A percentile compares a stretch with the other conserved stretches of the same genome.
phyloP scores from a whole-genome alignment of 2,888 invertebrate species.

The Crepidodera aurea region DNA sequence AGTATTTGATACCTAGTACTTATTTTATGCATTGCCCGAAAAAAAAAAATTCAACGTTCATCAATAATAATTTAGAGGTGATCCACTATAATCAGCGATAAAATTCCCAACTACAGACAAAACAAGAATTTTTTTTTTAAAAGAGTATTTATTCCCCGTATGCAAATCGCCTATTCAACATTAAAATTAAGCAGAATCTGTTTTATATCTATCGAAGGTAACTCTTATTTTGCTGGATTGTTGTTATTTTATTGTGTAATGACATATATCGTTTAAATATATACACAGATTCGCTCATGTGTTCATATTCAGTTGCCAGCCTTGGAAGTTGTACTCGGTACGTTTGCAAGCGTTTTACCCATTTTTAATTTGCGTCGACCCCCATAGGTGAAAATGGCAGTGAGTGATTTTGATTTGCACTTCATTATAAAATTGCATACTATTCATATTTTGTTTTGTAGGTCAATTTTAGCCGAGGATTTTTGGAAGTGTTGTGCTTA shows the following conservation, averaged over 20 bases:
- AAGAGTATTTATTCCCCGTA: not conserved
- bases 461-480: constrained; percentile 16
- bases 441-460: constrained; percentile 19
- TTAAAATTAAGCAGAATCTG: constrained; percentile 3
- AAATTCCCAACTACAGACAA: no score
- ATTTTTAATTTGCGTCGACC: constrained; percentile 35
- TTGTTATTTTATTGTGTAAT: constrained; percentile 36
- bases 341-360: constrained; percentile 31
- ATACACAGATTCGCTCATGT: constrained; percentile 46
- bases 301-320: constrained; percentile 48
- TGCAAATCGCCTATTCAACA: constrained; percentile 14
- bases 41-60: no score
- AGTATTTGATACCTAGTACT: no score
- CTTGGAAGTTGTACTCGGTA: constrained; percentile 49
- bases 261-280: constrained; percentile 40
- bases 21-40: no score
- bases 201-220: constrained; percentile 26
- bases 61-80: no score
- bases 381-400: constrained; percentile 33
- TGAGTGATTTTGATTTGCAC: constrained; percentile 27
- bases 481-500: constrained; percentile 27
- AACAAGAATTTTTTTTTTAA: no score
- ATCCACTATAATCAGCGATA: no score
- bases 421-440: constrained; percentile 16
- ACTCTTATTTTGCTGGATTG: constrained; percentile 32